Evolutionary conservation across 2,113 vertebrate genomes (phyloP).

Genomic region (Upupa epops): DNA sequence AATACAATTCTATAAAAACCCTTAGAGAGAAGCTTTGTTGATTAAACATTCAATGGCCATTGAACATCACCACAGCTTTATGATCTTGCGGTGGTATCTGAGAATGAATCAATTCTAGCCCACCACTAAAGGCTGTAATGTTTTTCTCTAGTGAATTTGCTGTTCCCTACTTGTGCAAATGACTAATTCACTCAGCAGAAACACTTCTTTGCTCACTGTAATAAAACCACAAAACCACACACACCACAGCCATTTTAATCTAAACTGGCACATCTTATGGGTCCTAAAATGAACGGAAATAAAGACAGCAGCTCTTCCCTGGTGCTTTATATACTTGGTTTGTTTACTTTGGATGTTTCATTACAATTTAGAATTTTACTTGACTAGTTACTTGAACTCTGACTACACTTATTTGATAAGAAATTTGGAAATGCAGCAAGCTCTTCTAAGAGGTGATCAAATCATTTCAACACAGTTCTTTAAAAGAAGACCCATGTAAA

Average conservation of each 20-base stretch:
- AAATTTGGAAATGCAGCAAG: neutral
- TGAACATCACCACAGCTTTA: neutral
- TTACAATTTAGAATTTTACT: neutral
- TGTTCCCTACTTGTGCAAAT: neutral
- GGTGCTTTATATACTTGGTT: neutral
- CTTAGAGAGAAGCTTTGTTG: neutral
- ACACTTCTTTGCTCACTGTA: neutral
- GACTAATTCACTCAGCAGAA: neutral
- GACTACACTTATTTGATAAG: neutral
- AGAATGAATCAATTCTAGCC: neutral
- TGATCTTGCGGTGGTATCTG: neutral
- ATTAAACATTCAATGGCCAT: slow-evolving; percentile 18
- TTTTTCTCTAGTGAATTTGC: neutral
- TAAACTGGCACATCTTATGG: neutral
- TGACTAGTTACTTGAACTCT: neutral
- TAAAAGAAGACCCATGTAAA: neutral
- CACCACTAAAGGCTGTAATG: neutral
- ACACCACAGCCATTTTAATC: neutral
- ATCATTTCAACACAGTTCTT: neutral
- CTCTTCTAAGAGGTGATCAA: neutral
- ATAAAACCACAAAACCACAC: neutral
- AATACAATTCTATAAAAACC: neutral
- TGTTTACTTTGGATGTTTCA: neutral
- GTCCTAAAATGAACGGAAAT: neutral
- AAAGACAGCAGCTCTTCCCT: neutral